Conservation (phyloP, 2,797 vertebrate species). For the Ptychobarbus kaznakovi region DNA sequence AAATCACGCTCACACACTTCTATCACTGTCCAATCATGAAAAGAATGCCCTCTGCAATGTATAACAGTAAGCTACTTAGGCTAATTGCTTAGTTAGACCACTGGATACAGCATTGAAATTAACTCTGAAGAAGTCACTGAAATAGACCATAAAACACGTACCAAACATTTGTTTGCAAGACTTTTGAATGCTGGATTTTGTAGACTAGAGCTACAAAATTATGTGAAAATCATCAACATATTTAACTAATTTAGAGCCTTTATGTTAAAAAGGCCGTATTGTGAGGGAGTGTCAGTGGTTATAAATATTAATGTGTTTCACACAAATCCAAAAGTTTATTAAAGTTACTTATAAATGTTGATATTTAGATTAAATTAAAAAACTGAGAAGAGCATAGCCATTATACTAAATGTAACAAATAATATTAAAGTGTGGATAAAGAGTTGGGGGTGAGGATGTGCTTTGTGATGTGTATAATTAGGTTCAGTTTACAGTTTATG, state of each 20-base stretch:
- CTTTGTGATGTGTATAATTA: slow-evolving; percentile 67
- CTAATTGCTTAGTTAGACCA: no score
- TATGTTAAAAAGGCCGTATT: not conserved
- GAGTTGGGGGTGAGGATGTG: not conserved
- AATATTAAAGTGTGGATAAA: not conserved
- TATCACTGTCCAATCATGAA: not conserved
- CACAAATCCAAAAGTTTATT: not conserved
- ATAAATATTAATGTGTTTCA: not conserved
- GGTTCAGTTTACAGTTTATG: slow-evolving; percentile 67
- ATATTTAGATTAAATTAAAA: not conserved
- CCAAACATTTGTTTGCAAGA: not conserved
- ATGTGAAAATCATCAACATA: not conserved
- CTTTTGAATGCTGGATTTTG: not conserved
- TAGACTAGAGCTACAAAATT: not conserved
- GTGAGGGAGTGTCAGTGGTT: not conserved
- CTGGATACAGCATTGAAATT: no score
- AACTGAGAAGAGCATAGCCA: not conserved
- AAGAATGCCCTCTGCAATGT: not conserved
- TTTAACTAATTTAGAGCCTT: not conserved
- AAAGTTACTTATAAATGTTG: not conserved
- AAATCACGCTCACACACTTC: not conserved
- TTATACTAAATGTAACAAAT: not conserved
- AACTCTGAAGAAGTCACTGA: not conserved
- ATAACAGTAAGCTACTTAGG: no score
- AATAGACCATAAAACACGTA: not conserved